Evolutionary conservation across 2,888 invertebrate species (phyloP).

Genomic region (Conomelus anceps): DNA sequence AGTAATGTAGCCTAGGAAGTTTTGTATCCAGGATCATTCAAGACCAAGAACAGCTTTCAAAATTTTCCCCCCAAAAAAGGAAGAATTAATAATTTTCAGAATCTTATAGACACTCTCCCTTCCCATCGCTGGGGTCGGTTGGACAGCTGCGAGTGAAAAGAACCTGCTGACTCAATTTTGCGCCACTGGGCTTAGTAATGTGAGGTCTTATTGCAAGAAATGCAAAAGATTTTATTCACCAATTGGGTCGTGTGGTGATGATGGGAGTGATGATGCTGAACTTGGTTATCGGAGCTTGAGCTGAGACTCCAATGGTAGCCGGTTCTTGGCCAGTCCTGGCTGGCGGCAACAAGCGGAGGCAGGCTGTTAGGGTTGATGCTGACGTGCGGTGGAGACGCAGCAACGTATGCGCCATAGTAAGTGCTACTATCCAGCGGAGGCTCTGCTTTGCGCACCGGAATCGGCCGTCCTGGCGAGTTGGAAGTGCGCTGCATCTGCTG

Average conservation of each 20-base stretch:
- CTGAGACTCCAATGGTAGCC: conserved; percentile 1
- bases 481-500: not conserved
- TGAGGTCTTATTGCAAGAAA: too few species aligned
- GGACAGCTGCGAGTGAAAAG: too few species aligned
- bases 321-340: not conserved
- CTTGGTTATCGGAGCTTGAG: not conserved
- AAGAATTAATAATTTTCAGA: too few species aligned
- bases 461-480: not conserved
- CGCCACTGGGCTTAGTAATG: too few species aligned
- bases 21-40: too few species aligned
- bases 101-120: too few species aligned
- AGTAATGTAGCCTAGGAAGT: too few species aligned
- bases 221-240: too few species aligned
- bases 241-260: not conserved
- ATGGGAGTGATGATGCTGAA: not conserved
- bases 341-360: not conserved
- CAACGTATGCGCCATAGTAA: not conserved
- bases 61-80: too few species aligned
- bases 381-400: not conserved
- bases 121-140: too few species aligned
- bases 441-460: not conserved
- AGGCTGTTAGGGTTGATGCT: not conserved
- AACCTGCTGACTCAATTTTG: too few species aligned
- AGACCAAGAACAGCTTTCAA: too few species aligned
- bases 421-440: not conserved